Percentiles rank a stretch among this genome's conserved stretches.
Evolutionary conservation across 1,140 invertebrate species (phyloP).

Genomic region (Campoletis sonorensis): DNA sequence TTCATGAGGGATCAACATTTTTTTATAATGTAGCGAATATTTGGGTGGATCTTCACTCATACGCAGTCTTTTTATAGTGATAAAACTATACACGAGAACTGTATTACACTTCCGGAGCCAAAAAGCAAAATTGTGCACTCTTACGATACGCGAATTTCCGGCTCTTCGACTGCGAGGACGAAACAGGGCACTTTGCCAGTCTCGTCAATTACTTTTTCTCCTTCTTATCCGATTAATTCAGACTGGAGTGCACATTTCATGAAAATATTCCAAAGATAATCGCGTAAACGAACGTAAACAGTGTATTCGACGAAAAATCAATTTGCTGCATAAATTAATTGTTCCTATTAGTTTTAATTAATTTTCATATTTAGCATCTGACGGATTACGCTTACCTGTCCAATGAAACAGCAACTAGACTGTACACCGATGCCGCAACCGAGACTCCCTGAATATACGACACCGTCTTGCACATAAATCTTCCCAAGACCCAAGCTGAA

Average conservation of each 20-base stretch:
- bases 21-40: no score
- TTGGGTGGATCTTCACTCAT: background rate
- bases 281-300: background rate
- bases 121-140: background rate
- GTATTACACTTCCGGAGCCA: background rate
- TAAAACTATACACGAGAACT: slow-evolving; percentile 1
- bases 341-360: background rate
- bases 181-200: slow-evolving; percentile 39
- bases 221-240: background rate
- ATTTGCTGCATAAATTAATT: background rate
- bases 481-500: slow-evolving; percentile 94
- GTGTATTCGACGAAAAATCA: background rate
- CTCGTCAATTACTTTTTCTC: background rate
- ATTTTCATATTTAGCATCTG: background rate
- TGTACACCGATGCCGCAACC: slow-evolving; percentile 95
- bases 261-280: background rate
- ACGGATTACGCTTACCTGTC: slow-evolving; percentile 85
- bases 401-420: slow-evolving; percentile 93
- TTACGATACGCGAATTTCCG: slow-evolving; percentile 15
- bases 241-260: background rate
- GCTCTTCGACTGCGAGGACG: background rate
- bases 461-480: slow-evolving; percentile 95
- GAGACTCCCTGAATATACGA: slow-evolving; percentile 96
- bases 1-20: background rate
- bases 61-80: background rate